Base-by-base conservation (phyloP, 2,888 invertebrate species). In the Dermolepida albohirtum region DNA sequence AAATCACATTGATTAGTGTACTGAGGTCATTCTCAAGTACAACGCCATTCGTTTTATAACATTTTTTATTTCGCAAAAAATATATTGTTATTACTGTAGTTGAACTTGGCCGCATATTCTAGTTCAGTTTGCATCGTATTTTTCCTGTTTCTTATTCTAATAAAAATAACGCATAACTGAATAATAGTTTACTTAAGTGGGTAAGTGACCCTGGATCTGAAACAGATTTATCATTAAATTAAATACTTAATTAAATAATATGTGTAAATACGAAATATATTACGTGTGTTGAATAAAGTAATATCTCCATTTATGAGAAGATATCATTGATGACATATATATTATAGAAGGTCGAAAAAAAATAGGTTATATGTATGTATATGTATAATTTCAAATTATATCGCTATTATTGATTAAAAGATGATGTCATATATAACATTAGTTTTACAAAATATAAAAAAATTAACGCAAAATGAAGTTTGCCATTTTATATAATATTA, bases 71-170 rank as follows among this genome's bases (percentile, higher is more conserved):
- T 43, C 12, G 59, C 27, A 44, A 44, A 59, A 59, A 59, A 34
- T 14, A 29, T 40, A 54, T n/a, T 16, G 27, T 11, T 43, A 59
- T 44, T 44, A 44, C 22, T 59, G 59, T 43, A 44, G 44, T 44
- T 59, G 59, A 59, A 59, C 59, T 59, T 59, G 59, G 44, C 59
- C 59, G 59, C 43, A 44, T 59, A 59, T 59, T 59, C 59, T 59
- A 59, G 59, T 59, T 59, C 6, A 27, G 43, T 59, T 59, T 6
- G 34, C 29, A 27, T 22, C 59, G 59, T 44, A 44, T 44, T 59
- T 59, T 59, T 59, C 59, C 59, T 59, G 59, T n/a, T 47, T 14
- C 12, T 47, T 44, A 43, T 59, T 0, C 29, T 27, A 10, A 10
- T 59, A 5, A 5, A 14, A n/a, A 6, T 55, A 10, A 43, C n/a